Percentiles rank a stretch among this genome's conserved stretches.
Conservation (phyloP, 2,888 invertebrate genomes). For the Hybos culiciformis region DNA sequence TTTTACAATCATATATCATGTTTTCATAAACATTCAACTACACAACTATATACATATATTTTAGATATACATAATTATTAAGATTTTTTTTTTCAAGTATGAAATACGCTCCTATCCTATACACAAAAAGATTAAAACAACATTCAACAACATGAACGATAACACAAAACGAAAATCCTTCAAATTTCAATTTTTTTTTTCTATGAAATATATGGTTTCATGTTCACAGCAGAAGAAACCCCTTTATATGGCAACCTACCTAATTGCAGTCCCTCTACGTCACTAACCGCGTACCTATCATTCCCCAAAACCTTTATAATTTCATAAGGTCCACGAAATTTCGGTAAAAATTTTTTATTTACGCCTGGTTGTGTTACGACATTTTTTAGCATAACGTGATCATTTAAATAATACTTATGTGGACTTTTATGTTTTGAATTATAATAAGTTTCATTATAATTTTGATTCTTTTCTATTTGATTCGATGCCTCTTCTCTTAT, state of each 20-base stretch:
- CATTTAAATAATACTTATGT: constrained; percentile 13
- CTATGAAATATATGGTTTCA: constrained; percentile 4
- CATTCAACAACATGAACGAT: too few relatives aligned
- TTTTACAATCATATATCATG: too few relatives aligned
- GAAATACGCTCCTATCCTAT: too few relatives aligned
- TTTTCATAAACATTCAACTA: too few relatives aligned
- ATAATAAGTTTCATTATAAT: constrained; percentile 17
- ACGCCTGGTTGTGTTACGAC: constrained; percentile 14
- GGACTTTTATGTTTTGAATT: constrained; percentile 18
- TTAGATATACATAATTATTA: too few relatives aligned
- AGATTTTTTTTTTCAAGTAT: too few relatives aligned
- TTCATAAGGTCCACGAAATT: constrained; percentile 16
- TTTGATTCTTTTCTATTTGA: constrained; percentile 15
- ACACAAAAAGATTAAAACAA: too few relatives aligned
- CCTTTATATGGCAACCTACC: constrained; percentile 6
- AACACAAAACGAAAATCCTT: too few relatives aligned
- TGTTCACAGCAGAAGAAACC: constrained; percentile 5
- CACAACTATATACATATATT: too few relatives aligned
- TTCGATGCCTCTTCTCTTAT: constrained; percentile 9
- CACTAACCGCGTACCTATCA: constrained; percentile 16
- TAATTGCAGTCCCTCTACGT: constrained; percentile 9
- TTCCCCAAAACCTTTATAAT: constrained; percentile 11
- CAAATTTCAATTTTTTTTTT: not conserved
- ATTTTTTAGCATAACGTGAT: constrained; percentile 17
- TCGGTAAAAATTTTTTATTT: constrained; percentile 18